phyloP scores from a whole-genome alignment of 2,113 vertebrate genomes.

The Hystrix cristata region DNA sequence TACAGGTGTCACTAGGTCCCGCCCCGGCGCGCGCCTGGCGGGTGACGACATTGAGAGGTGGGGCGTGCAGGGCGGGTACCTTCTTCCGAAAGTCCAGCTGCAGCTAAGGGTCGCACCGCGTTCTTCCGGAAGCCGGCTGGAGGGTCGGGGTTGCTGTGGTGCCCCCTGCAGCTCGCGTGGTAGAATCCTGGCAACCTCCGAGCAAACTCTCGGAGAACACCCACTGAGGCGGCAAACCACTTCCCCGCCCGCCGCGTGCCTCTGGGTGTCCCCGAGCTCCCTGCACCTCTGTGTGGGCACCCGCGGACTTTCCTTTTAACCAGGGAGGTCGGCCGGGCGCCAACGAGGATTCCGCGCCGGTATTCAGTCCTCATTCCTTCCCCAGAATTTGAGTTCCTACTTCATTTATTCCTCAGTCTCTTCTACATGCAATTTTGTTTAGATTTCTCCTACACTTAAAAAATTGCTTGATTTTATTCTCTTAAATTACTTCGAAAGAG shows the following conservation, averaged over 20 bases:
- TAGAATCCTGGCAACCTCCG: not conserved
- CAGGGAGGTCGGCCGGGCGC: not conserved
- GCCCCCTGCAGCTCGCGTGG: not conserved
- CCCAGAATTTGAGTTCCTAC: not conserved
- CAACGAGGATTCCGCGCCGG: not conserved
- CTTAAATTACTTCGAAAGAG: not conserved
- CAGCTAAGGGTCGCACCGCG: rapidly evolving
- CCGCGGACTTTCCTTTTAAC: not conserved
- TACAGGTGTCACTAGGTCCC: not conserved
- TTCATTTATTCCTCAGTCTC: not conserved
- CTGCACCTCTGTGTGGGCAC: not conserved
- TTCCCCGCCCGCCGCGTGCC: not conserved
- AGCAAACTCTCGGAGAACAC: not conserved
- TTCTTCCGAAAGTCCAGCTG: rapidly evolving
- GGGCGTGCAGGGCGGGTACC: too few relatives aligned
- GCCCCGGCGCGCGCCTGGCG: not conserved
- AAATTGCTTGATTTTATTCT: not conserved
- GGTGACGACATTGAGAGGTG: not conserved
- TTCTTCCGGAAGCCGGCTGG: not conserved
- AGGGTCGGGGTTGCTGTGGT: not conserved
- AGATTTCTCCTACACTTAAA: not conserved
- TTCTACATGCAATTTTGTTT: not conserved
- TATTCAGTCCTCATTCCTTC: not conserved
- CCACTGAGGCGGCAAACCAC: not conserved
- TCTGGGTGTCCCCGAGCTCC: not conserved